Conservation (phyloP, 2,888 invertebrate genomes). For the Sinohyriopsis cumingii region DNA sequence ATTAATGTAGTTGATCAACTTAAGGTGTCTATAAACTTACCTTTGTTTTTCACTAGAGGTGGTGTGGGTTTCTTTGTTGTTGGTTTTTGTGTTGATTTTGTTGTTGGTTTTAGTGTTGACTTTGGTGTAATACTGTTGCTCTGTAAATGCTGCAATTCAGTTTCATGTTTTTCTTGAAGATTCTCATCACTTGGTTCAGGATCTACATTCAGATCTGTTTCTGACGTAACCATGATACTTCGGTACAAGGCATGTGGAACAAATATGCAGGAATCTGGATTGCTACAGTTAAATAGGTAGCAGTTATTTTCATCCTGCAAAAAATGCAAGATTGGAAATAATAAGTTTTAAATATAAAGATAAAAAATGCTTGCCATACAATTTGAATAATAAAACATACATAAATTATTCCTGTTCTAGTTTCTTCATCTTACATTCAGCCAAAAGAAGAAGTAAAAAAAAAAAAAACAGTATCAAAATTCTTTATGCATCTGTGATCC, state of each 20-base stretch:
- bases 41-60: conserved; percentile 3
- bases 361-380: not conserved
- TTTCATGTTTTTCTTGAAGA: conserved; percentile 31
- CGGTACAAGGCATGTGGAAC: conserved; percentile 50
- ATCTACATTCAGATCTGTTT: too few relatives aligned
- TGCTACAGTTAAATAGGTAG: conserved; percentile 61
- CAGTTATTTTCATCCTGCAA: conserved; percentile 55
- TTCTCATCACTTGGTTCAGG: too few relatives aligned
- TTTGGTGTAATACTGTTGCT: conserved; percentile 15
- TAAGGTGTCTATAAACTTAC: conserved; percentile 1
- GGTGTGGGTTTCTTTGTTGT: conserved; percentile 5
- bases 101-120: conserved; percentile 12
- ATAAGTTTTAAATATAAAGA: not conserved
- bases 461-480: too few relatives aligned
- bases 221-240: conserved; percentile 2
- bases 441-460: not conserved
- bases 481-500: too few relatives aligned
- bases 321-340: conserved; percentile 15
- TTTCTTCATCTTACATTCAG: not conserved
- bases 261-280: conserved; percentile 48
- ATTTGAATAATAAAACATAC: not conserved
- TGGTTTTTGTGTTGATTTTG: conserved; percentile 15
- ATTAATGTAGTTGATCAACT: not conserved
- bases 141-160: conserved; percentile 34
- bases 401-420: not conserved